Evolutionary conservation across 2,888 invertebrate species (phyloP).

Genomic region (Agrotis segetum): DNA sequence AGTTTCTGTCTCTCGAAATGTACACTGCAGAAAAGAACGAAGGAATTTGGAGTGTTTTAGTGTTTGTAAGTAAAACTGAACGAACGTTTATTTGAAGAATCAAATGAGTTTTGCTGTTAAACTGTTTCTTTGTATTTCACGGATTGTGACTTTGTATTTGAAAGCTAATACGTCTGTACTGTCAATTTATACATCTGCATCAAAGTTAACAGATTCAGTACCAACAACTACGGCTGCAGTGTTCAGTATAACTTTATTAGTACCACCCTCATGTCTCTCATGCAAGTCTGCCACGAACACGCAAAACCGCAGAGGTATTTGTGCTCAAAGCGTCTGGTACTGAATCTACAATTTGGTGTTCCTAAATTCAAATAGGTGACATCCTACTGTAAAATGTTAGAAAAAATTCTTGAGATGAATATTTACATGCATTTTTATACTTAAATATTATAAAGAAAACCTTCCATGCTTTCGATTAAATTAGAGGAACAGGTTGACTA

Average conservation of each 20-base stretch:
- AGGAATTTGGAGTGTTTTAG: conserved; percentile 26
- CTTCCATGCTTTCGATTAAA: no score
- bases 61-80: conserved; percentile 20
- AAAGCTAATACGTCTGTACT: neutral
- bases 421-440: neutral
- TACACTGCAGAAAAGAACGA: conserved; percentile 10
- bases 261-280: neutral
- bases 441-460: no score
- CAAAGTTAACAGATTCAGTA: conserved; percentile 2
- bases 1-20: conserved; percentile 35
- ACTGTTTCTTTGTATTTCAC: conserved; percentile 12
- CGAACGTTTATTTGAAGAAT: conserved; percentile 1
- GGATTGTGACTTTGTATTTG: conserved; percentile 11
- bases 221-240: neutral
- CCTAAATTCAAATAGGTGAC: neutral
- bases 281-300: neutral
- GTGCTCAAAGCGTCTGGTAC: neutral
- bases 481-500: no score
- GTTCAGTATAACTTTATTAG: conserved; percentile 31
- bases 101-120: conserved; percentile 8
- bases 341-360: conserved; percentile 10
- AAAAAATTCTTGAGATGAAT: neutral
- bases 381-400: neutral
- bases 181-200: neutral
- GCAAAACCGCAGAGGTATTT: conserved; percentile 4